Conservation (phyloP, 1,140 invertebrate species). For the Aphaenogaster ashmeadi region DNA sequence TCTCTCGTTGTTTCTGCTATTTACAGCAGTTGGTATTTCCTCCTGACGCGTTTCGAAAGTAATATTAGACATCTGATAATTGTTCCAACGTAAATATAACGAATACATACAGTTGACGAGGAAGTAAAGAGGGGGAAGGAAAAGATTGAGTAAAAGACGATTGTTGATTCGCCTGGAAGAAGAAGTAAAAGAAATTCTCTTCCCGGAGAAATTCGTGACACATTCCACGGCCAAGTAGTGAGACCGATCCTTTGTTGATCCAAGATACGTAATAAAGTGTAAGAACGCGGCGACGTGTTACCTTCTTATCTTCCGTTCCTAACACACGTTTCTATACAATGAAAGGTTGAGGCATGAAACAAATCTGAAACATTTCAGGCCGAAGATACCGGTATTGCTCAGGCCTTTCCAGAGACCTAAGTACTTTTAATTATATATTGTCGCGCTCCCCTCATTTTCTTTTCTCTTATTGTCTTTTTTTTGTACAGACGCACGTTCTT, state of each 20-base stretch:
- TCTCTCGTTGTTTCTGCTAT: background rate
- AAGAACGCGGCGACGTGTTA: slow-evolving; percentile 57
- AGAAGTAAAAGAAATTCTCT: slow-evolving; percentile 16
- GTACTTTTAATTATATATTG: background rate
- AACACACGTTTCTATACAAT: slow-evolving; percentile 44
- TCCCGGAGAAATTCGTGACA: slow-evolving; percentile 30
- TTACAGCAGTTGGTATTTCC: background rate
- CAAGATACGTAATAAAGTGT: slow-evolving; percentile 80
- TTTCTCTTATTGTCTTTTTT: background rate
- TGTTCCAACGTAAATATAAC: slow-evolving; percentile 1
- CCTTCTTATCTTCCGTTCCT: slow-evolving; percentile 77
- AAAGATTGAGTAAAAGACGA: background rate
- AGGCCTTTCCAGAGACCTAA: background rate
- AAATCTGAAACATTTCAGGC: slow-evolving; percentile 3
- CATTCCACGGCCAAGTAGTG: slow-evolving; percentile 29
- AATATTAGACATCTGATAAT: slow-evolving; percentile 6
- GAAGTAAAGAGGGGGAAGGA: background rate
- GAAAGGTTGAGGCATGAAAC: slow-evolving; percentile 3
- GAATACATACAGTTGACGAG: background rate
- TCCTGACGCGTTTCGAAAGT: background rate
- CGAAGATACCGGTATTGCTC: background rate
- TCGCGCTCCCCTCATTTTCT: background rate
- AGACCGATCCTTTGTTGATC: slow-evolving; percentile 82
- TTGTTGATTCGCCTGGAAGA: background rate
- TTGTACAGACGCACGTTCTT: background rate